Conservation (phyloP, 2,113 vertebrate species). For the Lynx canadensis region DNA sequence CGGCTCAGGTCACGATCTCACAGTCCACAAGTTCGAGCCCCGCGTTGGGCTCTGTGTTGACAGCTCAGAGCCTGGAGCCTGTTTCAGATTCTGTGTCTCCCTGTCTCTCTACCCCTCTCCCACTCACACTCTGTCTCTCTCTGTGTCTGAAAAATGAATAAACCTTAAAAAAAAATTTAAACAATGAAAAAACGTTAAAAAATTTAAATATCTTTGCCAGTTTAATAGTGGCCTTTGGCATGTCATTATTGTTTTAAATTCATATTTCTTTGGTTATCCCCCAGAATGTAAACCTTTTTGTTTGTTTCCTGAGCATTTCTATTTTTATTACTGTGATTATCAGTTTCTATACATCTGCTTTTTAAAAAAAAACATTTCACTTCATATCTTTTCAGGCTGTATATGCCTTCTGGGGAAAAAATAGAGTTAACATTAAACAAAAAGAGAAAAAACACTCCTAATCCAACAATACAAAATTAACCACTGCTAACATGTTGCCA, state of each 20-base stretch:
- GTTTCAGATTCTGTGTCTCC: too few species aligned
- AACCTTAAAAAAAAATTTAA: too few species aligned
- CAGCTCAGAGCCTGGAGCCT: too few species aligned
- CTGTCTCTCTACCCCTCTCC: too few species aligned
- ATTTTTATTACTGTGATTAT: neutral
- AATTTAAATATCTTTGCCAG: neutral
- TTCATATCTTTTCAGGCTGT: neutral
- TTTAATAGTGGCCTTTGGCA: neutral
- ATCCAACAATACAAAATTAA: neutral
- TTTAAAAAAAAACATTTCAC: neutral
- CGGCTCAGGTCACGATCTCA: too few species aligned
- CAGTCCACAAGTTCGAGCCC: too few species aligned
- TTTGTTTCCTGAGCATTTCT: neutral
- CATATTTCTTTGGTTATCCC: neutral
- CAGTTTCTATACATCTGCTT: neutral
- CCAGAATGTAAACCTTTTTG: neutral
- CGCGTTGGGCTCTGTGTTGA: too few species aligned
- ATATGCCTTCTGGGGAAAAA: conserved; percentile 20
- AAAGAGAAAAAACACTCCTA: neutral
- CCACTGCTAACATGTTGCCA: neutral
- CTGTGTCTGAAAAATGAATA: too few species aligned
- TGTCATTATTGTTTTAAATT: neutral
- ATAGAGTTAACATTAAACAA: neutral
- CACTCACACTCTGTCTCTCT: too few species aligned
- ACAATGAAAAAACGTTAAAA: too few species aligned